Evolutionary conservation across 2,888 invertebrate species (phyloP).

Genomic region (Lysandra bellargus): DNA sequence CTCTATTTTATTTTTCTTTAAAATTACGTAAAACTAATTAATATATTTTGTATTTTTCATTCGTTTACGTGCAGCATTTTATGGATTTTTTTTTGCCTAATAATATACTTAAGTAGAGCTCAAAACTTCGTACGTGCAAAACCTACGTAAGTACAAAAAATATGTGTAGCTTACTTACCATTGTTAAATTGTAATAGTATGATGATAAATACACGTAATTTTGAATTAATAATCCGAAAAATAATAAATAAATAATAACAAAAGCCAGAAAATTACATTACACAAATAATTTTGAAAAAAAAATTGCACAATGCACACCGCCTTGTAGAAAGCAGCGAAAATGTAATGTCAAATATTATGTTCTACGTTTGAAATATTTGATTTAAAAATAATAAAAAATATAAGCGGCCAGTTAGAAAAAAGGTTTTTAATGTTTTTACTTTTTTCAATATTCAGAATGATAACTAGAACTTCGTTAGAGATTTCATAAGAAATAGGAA

Average conservation of each 20-base stretch:
- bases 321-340: slow-evolving; percentile 45
- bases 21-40: background rate
- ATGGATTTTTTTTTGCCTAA: background rate
- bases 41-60: background rate
- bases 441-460: background rate
- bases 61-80: background rate
- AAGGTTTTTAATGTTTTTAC: slow-evolving; percentile 20
- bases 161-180: background rate
- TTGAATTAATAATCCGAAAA: slow-evolving; percentile 55
- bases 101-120: background rate
- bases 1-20: background rate
- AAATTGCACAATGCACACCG: slow-evolving; percentile 53
- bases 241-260: slow-evolving; percentile 50
- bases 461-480: too few species aligned
- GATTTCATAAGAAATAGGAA: too few species aligned
- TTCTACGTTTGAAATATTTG: slow-evolving; percentile 55
- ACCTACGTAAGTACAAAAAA: background rate
- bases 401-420: slow-evolving; percentile 34
- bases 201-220: slow-evolving; percentile 70
- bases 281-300: slow-evolving; percentile 72
- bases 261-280: slow-evolving; percentile 61
- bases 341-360: slow-evolving; percentile 50
- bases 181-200: slow-evolving; percentile 54
- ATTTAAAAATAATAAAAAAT: slow-evolving; percentile 37
- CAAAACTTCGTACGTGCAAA: background rate